These are phyloP conservation scores for Machimus rusticus DNA, from an alignment of 2,888 invertebrate genomes.

Conservation along the genomic window DNA sequence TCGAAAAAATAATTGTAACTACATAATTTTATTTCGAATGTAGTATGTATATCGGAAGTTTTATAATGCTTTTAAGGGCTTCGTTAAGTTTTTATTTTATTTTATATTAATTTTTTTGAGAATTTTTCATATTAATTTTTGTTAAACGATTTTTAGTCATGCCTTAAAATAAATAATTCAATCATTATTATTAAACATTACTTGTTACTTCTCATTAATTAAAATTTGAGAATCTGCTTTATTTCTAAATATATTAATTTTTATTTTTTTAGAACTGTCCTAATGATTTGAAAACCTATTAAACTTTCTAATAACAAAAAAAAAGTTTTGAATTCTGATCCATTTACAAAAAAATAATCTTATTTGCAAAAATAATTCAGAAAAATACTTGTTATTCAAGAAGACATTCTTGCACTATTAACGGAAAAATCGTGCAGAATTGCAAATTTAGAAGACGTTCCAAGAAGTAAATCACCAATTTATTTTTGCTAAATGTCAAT, in stretches of 20 bases:
- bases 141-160: no score
- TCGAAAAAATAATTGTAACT: no score
- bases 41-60: no score
- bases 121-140: no score
- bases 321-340: background rate
- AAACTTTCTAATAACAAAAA: background rate
- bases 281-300: background rate
- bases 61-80: no score
- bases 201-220: background rate
- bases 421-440: background rate
- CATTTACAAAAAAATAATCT: background rate
- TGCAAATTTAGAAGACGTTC: background rate
- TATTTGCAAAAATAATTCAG: background rate
- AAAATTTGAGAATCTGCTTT: background rate
- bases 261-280: background rate
- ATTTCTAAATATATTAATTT: background rate
- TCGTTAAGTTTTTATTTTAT: no score
- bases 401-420: background rate
- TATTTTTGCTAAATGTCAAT: background rate
- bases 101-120: no score
- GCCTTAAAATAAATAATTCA: no score
- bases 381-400: background rate
- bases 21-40: no score
- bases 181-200: background rate
- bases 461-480: background rate